Evolutionary conservation across 2,888 invertebrate species (phyloP), one percentile per base, ranked within the genome.

Genomic region (Drosophila eohydei): DNA sequence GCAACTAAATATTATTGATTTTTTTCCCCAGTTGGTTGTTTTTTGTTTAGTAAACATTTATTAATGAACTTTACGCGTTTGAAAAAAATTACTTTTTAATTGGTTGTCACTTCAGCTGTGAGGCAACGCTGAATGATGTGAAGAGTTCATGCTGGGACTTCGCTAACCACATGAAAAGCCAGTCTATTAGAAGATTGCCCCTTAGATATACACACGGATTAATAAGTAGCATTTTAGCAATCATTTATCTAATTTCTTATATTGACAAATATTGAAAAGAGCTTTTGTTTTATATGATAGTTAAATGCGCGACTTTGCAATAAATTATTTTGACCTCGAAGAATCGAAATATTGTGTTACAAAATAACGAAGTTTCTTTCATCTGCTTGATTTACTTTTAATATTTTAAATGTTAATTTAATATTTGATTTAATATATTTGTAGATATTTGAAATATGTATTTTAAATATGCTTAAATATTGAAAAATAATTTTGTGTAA

Each of bases 31-130:
- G 28, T 36, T 40, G 30, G 44, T 40, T 5, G 1, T 51, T 26
- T 54, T 40, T 30, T 40, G 26, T 41, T 48, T 40, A 44, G 66
- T 65, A 66, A 81, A 78, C 68, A 75, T 60, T 73, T 84, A 84
- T 89, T 88, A 71, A 83, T 83, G 68, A 48, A 46, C 60, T 87
- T 88, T 87, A 69, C 72, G 89, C 81, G 70, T 73, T 73, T 32
- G 16, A 41, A 88, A 79, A 67, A 89, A 63, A 84, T 87, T 67
- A 61, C 40, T 82, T 74, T 82, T 88, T 89, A 84, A 89, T 89
- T 84, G 84, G 83, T 85, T 84, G 84, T 84, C 90, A 88, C 86
- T 82, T 89, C 71, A 71, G 65, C 50, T 73, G 57, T 60, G 44
- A 67, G 43, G 41, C 26, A 44, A 57, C 43, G 43, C 40, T 36